Evolutionary conservation across 2,888 invertebrate genomes (phyloP).

Genomic region (Stenchaetothrips biformis): DNA sequence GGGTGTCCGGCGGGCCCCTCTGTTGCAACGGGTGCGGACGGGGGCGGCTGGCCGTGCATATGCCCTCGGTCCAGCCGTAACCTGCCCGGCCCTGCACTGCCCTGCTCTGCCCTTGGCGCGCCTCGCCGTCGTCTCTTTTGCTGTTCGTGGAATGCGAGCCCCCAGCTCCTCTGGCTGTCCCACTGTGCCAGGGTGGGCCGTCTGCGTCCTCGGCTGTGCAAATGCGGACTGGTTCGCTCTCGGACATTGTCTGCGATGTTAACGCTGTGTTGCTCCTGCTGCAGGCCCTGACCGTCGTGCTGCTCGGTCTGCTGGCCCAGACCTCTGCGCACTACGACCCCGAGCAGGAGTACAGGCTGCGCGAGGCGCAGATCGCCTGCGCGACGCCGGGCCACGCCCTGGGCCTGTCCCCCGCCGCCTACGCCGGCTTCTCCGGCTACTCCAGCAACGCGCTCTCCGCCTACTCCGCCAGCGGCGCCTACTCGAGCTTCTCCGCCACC

Average conservation of each 20-base stretch:
- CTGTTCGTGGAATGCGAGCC: no score
- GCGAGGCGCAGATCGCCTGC: conserved; percentile 5
- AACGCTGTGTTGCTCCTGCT: neutral
- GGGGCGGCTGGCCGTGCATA: neutral
- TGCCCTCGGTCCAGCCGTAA: no score
- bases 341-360: conserved; percentile 1
- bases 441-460: conserved; percentile 31
- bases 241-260: no score
- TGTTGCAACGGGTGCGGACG: neutral
- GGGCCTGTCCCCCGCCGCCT: conserved; percentile 43
- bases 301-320: conserved; percentile 19
- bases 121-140: no score
- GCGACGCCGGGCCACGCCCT: conserved; percentile 44
- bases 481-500: conserved; percentile 39
- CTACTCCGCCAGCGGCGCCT: conserved; percentile 37
- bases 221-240: no score
- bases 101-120: no score
- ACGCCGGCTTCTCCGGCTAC: conserved; percentile 49
- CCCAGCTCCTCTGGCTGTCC: no score
- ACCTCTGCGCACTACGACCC: conserved; percentile 2
- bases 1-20: neutral
- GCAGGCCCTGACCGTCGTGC: conserved; percentile 10
- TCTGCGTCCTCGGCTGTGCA: no score
- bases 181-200: no score
- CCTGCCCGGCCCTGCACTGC: no score